phyloP scores from a whole-genome alignment of 1,140 invertebrate species.

The Manduca sexta region DNA sequence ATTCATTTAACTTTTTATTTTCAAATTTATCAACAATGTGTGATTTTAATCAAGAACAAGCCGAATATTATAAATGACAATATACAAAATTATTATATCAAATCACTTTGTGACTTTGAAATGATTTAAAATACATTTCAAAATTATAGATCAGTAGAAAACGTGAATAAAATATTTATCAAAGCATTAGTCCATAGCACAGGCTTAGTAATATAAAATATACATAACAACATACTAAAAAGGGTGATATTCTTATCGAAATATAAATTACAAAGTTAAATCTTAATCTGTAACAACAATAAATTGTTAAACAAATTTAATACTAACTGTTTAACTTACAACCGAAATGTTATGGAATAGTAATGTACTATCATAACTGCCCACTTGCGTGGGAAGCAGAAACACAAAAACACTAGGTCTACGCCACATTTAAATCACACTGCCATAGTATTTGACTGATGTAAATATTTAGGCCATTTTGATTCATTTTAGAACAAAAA shows the following conservation, averaged over 20 bases:
- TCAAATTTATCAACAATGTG: constrained; percentile 4
- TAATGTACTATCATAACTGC: constrained; percentile 24
- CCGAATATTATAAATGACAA: too few relatives aligned
- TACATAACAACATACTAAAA: constrained; percentile 13
- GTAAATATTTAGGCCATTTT: too few relatives aligned
- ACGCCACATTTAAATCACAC: not conserved
- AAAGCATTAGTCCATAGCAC: constrained; percentile 24
- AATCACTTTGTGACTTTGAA: constrained; percentile 24
- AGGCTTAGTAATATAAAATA: constrained; percentile 16
- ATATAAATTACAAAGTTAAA: constrained; percentile 35
- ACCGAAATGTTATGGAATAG: constrained; percentile 28
- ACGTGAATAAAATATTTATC: constrained; percentile 20
- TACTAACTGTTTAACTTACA: constrained; percentile 27
- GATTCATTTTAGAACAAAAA: not conserved
- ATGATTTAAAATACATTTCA: constrained; percentile 11
- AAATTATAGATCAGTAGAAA: constrained; percentile 15
- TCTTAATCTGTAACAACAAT: constrained; percentile 31
- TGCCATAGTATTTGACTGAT: too few relatives aligned
- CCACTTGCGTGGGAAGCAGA: constrained; percentile 7
- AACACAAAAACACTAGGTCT: constrained; percentile 2
- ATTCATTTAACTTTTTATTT: not conserved
- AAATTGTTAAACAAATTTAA: constrained; percentile 29
- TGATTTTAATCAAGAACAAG: too few relatives aligned
- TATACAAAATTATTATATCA: not conserved
- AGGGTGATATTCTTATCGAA: constrained; percentile 5